These are phyloP conservation scores for Channa maculata DNA, from an alignment of 2,113 vertebrate species.

Conservation along the genomic window DNA sequence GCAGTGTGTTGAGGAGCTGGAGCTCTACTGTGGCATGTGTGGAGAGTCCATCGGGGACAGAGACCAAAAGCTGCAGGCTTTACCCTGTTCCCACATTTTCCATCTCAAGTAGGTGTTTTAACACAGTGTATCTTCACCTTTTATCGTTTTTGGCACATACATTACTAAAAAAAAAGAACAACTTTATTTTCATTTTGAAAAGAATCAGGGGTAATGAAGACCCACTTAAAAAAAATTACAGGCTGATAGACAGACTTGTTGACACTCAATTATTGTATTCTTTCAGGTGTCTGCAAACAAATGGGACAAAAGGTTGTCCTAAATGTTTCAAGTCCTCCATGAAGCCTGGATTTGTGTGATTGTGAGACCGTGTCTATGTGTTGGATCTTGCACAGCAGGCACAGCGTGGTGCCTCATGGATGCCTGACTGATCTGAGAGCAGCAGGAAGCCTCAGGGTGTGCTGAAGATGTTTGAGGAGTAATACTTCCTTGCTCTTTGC, in stretches of 20 bases:
- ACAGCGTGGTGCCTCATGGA: constrained; percentile 37
- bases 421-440: constrained; percentile 59
- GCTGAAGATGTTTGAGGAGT: constrained; percentile 50
- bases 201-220: not conserved
- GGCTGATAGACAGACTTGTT: not conserved
- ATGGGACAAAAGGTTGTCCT: constrained; percentile 92
- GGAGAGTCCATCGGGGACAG: constrained; percentile 97
- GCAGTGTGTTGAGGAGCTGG: constrained; percentile 97
- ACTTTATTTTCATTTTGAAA: not conserved
- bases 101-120: constrained; percentile 89
- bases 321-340: constrained; percentile 93
- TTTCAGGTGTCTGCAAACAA: constrained; percentile 93
- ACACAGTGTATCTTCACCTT: not conserved
- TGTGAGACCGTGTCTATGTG: constrained; percentile 6
- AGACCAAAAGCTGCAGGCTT: constrained; percentile 95
- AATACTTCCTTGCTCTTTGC: constrained; percentile 31
- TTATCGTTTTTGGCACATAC: not conserved
- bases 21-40: constrained; percentile 98
- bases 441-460: constrained; percentile 61
- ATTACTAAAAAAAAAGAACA: not conserved
- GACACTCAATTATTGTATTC: not conserved
- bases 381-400: constrained; percentile 50
- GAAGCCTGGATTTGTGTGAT: constrained; percentile 97
- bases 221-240: not conserved
- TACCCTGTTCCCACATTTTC: constrained; percentile 98